These are phyloP conservation scores for Pseudeuparius sepicola DNA, from an alignment of 2,888 invertebrate species.

Conservation along the genomic window DNA sequence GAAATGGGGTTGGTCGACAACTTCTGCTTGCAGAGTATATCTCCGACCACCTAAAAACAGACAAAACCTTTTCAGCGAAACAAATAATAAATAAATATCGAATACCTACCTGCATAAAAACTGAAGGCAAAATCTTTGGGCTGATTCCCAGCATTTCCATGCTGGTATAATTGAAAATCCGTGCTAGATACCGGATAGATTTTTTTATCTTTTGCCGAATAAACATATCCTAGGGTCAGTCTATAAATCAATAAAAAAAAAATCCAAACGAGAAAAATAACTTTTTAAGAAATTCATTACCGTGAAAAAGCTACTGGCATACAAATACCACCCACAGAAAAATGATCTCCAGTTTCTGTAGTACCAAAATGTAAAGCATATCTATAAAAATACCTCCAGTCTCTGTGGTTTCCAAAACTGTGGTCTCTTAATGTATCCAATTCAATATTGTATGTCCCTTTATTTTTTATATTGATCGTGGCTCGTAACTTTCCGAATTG, in stretches of 20 bases:
- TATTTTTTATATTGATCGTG: constrained; percentile 44
- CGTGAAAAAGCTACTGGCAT: constrained; percentile 52
- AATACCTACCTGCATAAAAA: constrained; percentile 48
- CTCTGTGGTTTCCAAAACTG: constrained; percentile 50
- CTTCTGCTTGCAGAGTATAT: constrained; percentile 45
- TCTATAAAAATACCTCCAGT: constrained; percentile 59
- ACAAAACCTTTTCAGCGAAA: no score
- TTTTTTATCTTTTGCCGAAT: constrained; percentile 37
- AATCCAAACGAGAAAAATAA: no score
- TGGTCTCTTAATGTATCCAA: constrained; percentile 60
- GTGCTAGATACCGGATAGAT: constrained; percentile 40
- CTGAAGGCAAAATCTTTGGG: constrained; percentile 54
- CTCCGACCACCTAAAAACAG: constrained; percentile 39
- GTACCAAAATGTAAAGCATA: constrained; percentile 61
- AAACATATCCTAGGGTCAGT: constrained; percentile 52
- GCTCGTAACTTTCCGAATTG: constrained; percentile 58
- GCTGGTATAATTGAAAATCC: constrained; percentile 49
- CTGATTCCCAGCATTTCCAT: constrained; percentile 49
- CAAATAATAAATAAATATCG: no score
- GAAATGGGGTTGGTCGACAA: constrained; percentile 45
- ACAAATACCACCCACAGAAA: constrained; percentile 51
- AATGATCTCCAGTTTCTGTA: constrained; percentile 57
- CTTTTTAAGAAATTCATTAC: no score
- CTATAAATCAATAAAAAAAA: no score
- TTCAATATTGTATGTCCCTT: constrained; percentile 39